A percentile compares a stretch with the other conserved stretches of the same genome.
phyloP scores from a whole-genome alignment of 2,797 vertebrate genomes.

The Chelon auratus region DNA sequence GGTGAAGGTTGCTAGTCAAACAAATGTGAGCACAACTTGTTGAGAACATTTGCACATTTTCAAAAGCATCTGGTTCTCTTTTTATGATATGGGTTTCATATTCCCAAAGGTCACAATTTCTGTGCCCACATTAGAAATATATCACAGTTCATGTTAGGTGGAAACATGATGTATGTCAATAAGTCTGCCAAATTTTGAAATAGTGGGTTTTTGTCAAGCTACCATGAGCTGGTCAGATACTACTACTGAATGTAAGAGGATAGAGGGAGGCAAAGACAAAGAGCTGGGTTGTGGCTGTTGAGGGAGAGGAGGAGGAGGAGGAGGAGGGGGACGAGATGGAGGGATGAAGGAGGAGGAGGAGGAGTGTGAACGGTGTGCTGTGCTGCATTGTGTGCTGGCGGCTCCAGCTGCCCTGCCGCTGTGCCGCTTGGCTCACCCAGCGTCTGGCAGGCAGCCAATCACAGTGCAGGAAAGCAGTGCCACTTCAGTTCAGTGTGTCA shows the following conservation, averaged over 20 bases:
- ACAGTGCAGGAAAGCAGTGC: constrained; percentile 77
- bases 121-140: neutral
- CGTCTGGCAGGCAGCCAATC: constrained; percentile 84
- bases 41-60: neutral
- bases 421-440: constrained; percentile 76
- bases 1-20: neutral
- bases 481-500: constrained; percentile 87
- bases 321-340: constrained; percentile 31
- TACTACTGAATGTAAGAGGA: constrained; percentile 23
- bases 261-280: constrained; percentile 44
- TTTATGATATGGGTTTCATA: neutral
- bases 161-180: neutral
- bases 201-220: constrained; percentile 6
- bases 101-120: neutral
- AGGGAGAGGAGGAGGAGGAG: constrained; percentile 9
- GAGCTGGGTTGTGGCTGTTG: constrained; percentile 37
- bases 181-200: neutral
- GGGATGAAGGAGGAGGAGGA: constrained; percentile 30
- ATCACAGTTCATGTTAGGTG: neutral
- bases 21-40: neutral
- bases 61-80: neutral
- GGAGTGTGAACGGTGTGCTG: constrained; percentile 41
- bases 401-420: constrained; percentile 79
- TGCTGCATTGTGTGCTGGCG: constrained; percentile 76
- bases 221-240: constrained; percentile 5